phyloP scores from a whole-genome alignment of 1,140 invertebrate species.

The Pseudachorutes palmiensis region DNA sequence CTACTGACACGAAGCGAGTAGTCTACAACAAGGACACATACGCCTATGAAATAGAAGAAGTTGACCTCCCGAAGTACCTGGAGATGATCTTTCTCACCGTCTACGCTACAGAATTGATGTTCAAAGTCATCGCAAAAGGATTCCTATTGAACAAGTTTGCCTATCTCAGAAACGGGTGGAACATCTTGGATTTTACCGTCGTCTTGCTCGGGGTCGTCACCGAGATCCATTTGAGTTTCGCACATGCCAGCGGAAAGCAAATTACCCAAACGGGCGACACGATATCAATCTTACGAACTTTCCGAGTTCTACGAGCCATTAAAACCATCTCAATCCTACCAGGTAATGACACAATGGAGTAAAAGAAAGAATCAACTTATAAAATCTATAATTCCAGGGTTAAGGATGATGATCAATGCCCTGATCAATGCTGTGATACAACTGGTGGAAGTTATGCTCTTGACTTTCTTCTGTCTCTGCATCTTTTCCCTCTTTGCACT shows the following conservation, averaged over 20 bases:
- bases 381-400: constrained; percentile 54
- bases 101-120: constrained; percentile 90
- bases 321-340: constrained; percentile 96
- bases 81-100: constrained; percentile 85
- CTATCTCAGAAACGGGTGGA: constrained; percentile 92
- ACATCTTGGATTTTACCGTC: constrained; percentile 93
- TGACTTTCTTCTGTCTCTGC: constrained; percentile 91
- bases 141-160: constrained; percentile 93
- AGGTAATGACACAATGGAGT: too few species aligned
- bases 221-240: constrained; percentile 49
- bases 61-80: constrained; percentile 21
- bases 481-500: constrained; percentile 89
- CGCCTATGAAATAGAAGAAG: neutral
- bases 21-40: neutral
- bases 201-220: constrained; percentile 88
- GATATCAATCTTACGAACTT: constrained; percentile 80
- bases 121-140: constrained; percentile 89
- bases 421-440: constrained; percentile 89
- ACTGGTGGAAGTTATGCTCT: constrained; percentile 87
- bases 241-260: constrained; percentile 20
- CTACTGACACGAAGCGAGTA: constrained; percentile 58
- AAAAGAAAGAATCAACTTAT: too few species aligned
- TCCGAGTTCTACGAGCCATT: constrained; percentile 84
- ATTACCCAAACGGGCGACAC: constrained; percentile 66
- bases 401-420: constrained; percentile 94